Base-by-base conservation (phyloP, 64 coral and sea anemone species). In the Stylophora pistillata region DNA sequence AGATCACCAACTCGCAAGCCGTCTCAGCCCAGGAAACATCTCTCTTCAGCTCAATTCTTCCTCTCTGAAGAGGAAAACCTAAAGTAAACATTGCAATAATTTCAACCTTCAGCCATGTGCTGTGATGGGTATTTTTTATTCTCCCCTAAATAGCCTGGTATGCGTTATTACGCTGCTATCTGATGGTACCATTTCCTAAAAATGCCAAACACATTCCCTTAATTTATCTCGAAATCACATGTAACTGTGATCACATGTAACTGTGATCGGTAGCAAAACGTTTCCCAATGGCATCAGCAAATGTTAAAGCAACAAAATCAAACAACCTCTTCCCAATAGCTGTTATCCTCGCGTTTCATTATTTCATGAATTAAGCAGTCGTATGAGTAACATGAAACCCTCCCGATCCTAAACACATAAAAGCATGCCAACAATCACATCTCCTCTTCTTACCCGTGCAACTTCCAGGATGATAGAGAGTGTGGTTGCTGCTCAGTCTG, bases 11-110 rank as follows among this genome's bases (percentile, higher is more conserved):
- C 26, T 91, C 65, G 55, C 93, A 95, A 33, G 61, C 21, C 0
- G 80, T 71, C 60, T 87, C 76, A 18, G 76, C 53, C 72, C 68
- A 55, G 23, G 61, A 16, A 13, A 73, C 56, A 53, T 64, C 66
- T 52, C 74, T 28, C 23, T 41, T 74, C 31, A 86, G 62, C 5
- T 58, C 15, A 26, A 71, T 18, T 59, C 62, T 58, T 74, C 82
- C 93, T 66, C 77, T 94, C 13, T 72, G n/a, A 29, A 79, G 53
- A 25, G 88, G 88, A 71, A 95, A 91, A 17, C 78, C 93, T 87
- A 15, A 31, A 57, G 31, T 28, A 13, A n/a, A 58, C 73, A 26
- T 21, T 2, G 28, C 18, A 11, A 10, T 9, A 29, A 0, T 18
- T 5, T 78, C 15, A n/a, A 53, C 16, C 15, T 79, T 0, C 21